phyloP scores from a whole-genome alignment of 2,888 invertebrate genomes.

The Metallyticus violacea region DNA sequence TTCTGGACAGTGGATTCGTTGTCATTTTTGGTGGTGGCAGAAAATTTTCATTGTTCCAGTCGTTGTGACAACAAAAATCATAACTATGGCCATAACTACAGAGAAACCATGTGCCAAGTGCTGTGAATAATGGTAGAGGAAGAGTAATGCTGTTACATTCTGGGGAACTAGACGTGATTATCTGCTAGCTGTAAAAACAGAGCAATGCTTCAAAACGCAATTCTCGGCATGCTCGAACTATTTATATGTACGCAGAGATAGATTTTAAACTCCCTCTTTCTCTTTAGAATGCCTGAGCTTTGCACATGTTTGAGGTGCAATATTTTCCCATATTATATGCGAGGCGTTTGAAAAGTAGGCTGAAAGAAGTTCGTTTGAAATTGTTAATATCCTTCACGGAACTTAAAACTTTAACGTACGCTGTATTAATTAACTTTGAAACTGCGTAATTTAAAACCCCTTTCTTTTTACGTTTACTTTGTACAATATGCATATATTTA shows the following conservation, averaged over 20 bases:
- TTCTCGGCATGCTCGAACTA: background rate
- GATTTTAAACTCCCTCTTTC: background rate
- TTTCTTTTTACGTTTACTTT: too few relatives aligned
- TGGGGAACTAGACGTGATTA: background rate
- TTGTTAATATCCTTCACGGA: background rate
- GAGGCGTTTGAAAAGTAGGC: background rate
- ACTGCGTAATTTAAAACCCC: too few relatives aligned
- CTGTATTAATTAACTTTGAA: too few relatives aligned
- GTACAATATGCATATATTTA: too few relatives aligned
- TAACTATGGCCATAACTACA: background rate
- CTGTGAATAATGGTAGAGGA: too few relatives aligned
- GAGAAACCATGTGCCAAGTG: background rate
- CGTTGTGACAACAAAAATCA: background rate
- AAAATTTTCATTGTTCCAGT: background rate
- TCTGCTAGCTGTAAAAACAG: background rate
- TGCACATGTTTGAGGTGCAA: background rate
- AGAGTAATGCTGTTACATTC: background rate
- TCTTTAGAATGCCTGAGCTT: background rate
- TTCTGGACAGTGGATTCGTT: background rate
- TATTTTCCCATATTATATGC: background rate
- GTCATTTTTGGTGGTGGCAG: background rate
- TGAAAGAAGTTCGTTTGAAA: background rate
- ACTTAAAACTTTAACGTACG: too few relatives aligned
- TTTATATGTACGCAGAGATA: background rate
- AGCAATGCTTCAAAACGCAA: background rate